phyloP scores from a whole-genome alignment of 2,113 vertebrate species.

The Dicentrarchus labrax region DNA sequence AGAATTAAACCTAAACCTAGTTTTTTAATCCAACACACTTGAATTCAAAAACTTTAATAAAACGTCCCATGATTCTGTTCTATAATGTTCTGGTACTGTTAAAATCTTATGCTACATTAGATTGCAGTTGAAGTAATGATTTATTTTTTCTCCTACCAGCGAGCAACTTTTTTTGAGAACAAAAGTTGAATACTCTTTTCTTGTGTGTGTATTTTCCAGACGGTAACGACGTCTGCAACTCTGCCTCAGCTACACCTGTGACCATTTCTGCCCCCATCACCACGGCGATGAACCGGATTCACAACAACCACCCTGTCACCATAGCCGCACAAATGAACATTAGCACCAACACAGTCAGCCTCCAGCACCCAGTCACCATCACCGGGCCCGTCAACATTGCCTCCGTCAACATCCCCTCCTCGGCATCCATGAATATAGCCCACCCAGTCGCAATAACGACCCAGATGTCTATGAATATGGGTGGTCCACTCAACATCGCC shows the following conservation, averaged over 20 bases:
- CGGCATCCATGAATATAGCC: conserved; percentile 94
- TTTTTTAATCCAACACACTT: no score
- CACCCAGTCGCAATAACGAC: conserved; percentile 96
- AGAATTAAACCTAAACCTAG: no score
- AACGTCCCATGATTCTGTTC: no score
- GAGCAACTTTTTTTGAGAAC: neutral
- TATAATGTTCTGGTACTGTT: neutral
- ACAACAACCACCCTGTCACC: conserved; percentile 91
- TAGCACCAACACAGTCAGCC: conserved; percentile 95
- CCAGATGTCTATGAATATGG: conserved; percentile 96
- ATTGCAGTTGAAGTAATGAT: neutral
- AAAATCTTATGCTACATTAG: neutral
- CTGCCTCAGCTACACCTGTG: conserved; percentile 89
- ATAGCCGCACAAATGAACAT: conserved; percentile 98
- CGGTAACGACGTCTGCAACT: conserved; percentile 93
- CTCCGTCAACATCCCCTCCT: conserved; percentile 93
- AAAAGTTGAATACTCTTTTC: neutral
- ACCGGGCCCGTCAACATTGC: conserved; percentile 96
- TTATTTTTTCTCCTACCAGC: neutral
- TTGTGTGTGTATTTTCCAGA: conserved; percentile 82
- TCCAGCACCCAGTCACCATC: conserved; percentile 97
- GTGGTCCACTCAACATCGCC: conserved; percentile 96
- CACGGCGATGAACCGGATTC: conserved; percentile 81
- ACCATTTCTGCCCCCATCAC: conserved; percentile 81
- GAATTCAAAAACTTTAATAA: no score